Evolutionary conservation across 2,113 vertebrate species (phyloP), one percentile per base, ranked within the genome.

Genomic region (Echinops telfairi): DNA sequence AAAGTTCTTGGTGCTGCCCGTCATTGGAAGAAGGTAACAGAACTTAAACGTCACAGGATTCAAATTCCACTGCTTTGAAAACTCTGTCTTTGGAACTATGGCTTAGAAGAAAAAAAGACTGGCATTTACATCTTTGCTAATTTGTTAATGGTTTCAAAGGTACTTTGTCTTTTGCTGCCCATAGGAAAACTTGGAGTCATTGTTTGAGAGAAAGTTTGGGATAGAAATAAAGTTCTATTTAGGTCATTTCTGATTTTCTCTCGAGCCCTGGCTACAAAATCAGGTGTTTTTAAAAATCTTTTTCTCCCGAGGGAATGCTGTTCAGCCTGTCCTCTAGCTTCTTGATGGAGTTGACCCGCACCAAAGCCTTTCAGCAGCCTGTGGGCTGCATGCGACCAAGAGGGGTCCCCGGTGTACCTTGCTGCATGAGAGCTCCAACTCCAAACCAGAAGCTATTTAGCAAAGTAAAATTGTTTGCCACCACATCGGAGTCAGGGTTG

Each of bases 371-470:
- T 97, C 97, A 98, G 98, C 98, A 98, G 97, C 97, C 98, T 97
- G 97, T 98, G 98, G 98, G 98, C 98, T 96, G 98, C 97, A 88
- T 97, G 98, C 95, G 85, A 97, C 88, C 98, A 96, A 94, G 96
- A 97, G 58, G 84, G 96, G 98, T 97, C 94, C 97, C 98, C 97
- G 94, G 85, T 97, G 98, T 99, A 99, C 99, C 99, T 99, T 99
- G 99, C 98, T 99, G 99, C 99, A 99, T 99, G 98, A 99, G 99
- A 91, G 99, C 98, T 98, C 98, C 98, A 96, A 99, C 99, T 97
- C 99, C 99, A 98, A 99, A 99, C 99, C 99, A 99, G 97, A 99
- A 99, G 97, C 99, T 99, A 97, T 99, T 99, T 97, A 99, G 99
- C 83, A 99, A 98, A 96, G 99, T 99, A 98, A 99, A 99, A 98